A percentile compares a stretch with the other conserved stretches of the same genome.
phyloP scores from a whole-genome alignment of 1,140 invertebrate species.

The Euglossa dilemma region DNA sequence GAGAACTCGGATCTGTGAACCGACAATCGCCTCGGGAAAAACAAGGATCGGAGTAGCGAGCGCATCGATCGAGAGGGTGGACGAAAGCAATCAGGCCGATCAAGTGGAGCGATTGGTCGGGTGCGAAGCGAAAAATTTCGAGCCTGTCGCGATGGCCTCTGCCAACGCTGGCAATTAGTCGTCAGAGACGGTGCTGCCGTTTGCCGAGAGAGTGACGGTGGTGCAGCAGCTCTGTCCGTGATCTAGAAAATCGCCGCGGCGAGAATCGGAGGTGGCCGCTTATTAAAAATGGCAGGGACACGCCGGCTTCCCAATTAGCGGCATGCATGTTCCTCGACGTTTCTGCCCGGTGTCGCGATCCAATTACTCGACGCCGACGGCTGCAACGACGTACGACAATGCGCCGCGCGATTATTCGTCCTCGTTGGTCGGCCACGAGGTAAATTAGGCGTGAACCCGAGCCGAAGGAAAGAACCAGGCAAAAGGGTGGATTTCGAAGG shows the following conservation, averaged over 20 bases:
- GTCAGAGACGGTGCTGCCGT: background rate
- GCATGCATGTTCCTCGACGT: background rate
- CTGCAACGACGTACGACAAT: conserved; percentile 19
- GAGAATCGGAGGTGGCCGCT: background rate
- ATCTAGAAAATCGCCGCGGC: background rate
- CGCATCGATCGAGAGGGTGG: conserved; percentile 31
- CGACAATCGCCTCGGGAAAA: background rate
- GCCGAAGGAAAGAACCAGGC: background rate
- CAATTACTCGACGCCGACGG: conserved; percentile 31
- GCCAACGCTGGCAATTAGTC: background rate
- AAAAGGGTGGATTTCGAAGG: conserved; percentile 1
- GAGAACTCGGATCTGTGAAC: background rate
- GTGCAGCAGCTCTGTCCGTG: background rate
- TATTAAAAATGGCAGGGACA: conserved; percentile 32
- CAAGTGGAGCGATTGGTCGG: background rate
- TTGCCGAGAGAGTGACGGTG: background rate
- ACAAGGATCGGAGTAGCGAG: background rate
- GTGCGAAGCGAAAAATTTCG: conserved; percentile 9
- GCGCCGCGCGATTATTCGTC: conserved; percentile 20
- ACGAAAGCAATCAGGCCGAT: conserved; percentile 36
- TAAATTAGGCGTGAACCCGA: conserved; percentile 7
- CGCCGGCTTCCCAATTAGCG: background rate
- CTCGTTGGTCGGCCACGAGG: background rate
- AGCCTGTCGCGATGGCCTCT: background rate
- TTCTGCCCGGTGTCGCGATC: conserved; percentile 4